Evolutionary conservation across 1,140 invertebrate genomes (phyloP), one percentile per base, ranked within the genome.

Genomic region (Penaeus vannamei): DNA sequence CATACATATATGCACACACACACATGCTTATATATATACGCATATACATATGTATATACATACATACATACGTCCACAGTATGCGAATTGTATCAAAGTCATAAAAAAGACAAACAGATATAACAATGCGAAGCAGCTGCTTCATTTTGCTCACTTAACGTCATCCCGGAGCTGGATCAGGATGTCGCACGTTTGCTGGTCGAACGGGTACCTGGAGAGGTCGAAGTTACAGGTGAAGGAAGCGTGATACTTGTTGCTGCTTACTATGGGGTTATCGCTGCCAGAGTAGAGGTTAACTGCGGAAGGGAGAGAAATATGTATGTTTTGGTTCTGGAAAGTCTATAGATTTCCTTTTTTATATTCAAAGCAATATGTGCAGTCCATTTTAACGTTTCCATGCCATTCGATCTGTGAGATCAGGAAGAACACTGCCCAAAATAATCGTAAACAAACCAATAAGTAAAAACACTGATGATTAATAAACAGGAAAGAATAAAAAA

Each of bases 151-250:
- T 53, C 53, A 53, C 53, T 17, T 42, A 23, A 26, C 53, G 53
- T 60, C 59, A 29, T 29, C 53, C 1, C 10, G 26, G 1, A 86
- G 85, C 42, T 62, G 85, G 85, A 91, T 72, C 14, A 32, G 29
- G 17, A 91, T 42, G 72, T 32, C 85, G 79, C 90, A 91, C 12
- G 69, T 83, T 59, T 91, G 90, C 3, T 66, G 69, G 77, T 91
- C 90, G 84, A 91, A 91, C 2, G 90, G 90, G 59, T 91, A 91
- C 26, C 87, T 61, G 32, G 79, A 66, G 23, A 91, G 46, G 76
- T 91, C 87, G 83, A 91, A 89, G 84, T 89, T 84, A 76, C 90
- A 91, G 53, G 84, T 89, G 79, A 91, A 89, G 79, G 86, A 85
- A 7, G 62, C 84, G 17, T 88, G 82, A 42, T 89, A 85, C 26